phyloP scores from a whole-genome alignment of 2,113 vertebrate genomes.

The Motacilla alba region DNA sequence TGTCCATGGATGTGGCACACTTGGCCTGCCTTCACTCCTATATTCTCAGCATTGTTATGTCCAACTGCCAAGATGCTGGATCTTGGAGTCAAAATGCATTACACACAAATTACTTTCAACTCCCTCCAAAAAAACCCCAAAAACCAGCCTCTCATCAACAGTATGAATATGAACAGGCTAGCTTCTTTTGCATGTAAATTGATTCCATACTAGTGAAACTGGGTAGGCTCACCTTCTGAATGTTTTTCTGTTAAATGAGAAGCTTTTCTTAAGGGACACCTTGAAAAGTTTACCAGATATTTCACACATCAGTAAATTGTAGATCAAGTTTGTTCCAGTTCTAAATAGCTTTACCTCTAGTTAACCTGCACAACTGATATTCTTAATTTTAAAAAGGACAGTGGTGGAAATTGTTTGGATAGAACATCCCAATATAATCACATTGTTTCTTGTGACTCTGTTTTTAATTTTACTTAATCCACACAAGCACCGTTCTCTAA shows the following conservation, averaged over 20 bases:
- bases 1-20: not conserved
- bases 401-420: not conserved
- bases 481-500: not conserved
- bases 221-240: not conserved
- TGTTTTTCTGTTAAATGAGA: not conserved
- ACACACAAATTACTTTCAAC: not conserved
- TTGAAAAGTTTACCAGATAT: not conserved
- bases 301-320: not conserved
- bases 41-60: not conserved
- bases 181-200: not conserved
- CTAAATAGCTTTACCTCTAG: not conserved
- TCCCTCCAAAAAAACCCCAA: not conserved
- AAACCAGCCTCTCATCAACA: not conserved
- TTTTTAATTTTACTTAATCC: not conserved
- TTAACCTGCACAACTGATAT: not conserved
- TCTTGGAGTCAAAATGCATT: not conserved
- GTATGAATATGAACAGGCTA: not conserved
- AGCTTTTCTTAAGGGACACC: not conserved
- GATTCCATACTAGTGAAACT: not conserved
- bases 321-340: not conserved
- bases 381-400: not conserved
- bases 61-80: not conserved
- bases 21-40: fast-evolving
- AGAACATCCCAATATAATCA: not conserved
- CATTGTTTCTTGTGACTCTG: not conserved